A percentile compares a stretch with the other conserved stretches of the same genome.
phyloP scores from a whole-genome alignment of 2,888 invertebrate species.

The Leptopilina syphax region DNA sequence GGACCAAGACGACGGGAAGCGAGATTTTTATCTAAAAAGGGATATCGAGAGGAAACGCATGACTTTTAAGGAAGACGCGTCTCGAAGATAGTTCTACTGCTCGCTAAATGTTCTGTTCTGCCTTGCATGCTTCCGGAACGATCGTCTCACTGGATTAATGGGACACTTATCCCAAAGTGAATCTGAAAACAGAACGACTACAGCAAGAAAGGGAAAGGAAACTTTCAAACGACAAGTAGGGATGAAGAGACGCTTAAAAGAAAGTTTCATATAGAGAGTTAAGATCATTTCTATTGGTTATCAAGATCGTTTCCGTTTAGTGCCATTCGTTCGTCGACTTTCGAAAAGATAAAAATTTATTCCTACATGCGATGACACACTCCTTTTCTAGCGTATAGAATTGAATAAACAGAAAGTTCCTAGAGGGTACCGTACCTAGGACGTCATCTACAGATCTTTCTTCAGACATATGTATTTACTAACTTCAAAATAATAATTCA shows the following conservation, averaged over 20 bases:
- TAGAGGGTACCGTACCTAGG: no score
- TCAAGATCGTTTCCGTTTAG: slow-evolving; percentile 55
- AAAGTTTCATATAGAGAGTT: slow-evolving; percentile 5
- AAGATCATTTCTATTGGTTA: slow-evolving; percentile 64
- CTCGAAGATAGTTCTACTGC: slow-evolving; percentile 51
- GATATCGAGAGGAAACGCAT: slow-evolving; percentile 62
- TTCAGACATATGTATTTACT: no score
- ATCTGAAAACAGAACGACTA: slow-evolving; percentile 61
- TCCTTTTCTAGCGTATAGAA: no score
- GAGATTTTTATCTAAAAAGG: slow-evolving; percentile 41
- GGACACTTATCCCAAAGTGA: slow-evolving; percentile 66
- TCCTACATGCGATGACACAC: no score
- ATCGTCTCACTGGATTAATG: slow-evolving; percentile 66
- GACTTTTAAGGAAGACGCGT: slow-evolving; percentile 53
- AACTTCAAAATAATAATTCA: no score
- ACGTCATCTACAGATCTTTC: no score
- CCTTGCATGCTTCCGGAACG: slow-evolving; percentile 55
- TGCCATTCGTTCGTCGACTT: background rate
- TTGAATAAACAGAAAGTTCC: no score
- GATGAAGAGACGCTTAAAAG: slow-evolving; percentile 4
- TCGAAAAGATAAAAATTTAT: background rate
- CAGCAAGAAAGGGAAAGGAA: slow-evolving; percentile 22
- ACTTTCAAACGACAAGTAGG: background rate
- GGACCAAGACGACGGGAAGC: slow-evolving; percentile 42
- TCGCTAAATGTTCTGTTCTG: slow-evolving; percentile 47